A percentile compares a stretch with the other conserved stretches of the same genome.
Evolutionary conservation across 2,113 vertebrate species (phyloP).

Genomic region (Mustelus asterias): DNA sequence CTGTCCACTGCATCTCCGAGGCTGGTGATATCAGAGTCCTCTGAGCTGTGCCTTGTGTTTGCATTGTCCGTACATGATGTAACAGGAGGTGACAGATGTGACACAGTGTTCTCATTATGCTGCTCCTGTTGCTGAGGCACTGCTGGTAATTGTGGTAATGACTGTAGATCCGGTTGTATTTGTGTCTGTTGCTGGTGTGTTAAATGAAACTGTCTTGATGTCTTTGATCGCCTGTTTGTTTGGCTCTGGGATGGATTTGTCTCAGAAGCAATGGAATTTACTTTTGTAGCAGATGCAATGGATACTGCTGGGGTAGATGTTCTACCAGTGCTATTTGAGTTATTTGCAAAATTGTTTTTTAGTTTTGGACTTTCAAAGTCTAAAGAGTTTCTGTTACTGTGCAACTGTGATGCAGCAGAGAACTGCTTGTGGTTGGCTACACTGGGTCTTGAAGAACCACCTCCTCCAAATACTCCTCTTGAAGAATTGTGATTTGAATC

Average conservation of each 20-base stretch:
- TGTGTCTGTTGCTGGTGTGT: slow-evolving; percentile 51
- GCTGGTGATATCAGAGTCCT: slow-evolving; percentile 78
- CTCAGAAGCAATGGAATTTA: slow-evolving; percentile 55
- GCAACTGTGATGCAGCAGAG: slow-evolving; percentile 54
- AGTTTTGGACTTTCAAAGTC: slow-evolving; percentile 68
- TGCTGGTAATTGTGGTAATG: slow-evolving; percentile 48
- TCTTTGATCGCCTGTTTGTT: slow-evolving; percentile 65
- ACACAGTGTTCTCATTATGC: slow-evolving; percentile 51
- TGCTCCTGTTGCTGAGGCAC: slow-evolving; percentile 58
- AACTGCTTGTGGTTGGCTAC: slow-evolving; percentile 66
- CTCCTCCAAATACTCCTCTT: slow-evolving; percentile 68
- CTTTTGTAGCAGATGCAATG: slow-evolving; percentile 56
- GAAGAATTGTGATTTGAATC: slow-evolving; percentile 68
- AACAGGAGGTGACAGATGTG: slow-evolving; percentile 46
- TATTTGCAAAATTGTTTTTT: slow-evolving; percentile 51
- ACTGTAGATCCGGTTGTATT: slow-evolving; percentile 58
- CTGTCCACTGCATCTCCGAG: slow-evolving; percentile 93
- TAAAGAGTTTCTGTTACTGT: slow-evolving; percentile 59
- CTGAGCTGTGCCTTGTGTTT: slow-evolving; percentile 64
- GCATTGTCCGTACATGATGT: slow-evolving; percentile 48
- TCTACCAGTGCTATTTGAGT: slow-evolving; percentile 55
- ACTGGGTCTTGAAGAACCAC: slow-evolving; percentile 56
- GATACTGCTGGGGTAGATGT: slow-evolving; percentile 64
- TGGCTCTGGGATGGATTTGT: slow-evolving; percentile 57
- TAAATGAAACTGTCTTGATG: slow-evolving; percentile 55